phyloP scores from a whole-genome alignment of 2,888 invertebrate genomes.

The Drosophila hamatofila region DNA sequence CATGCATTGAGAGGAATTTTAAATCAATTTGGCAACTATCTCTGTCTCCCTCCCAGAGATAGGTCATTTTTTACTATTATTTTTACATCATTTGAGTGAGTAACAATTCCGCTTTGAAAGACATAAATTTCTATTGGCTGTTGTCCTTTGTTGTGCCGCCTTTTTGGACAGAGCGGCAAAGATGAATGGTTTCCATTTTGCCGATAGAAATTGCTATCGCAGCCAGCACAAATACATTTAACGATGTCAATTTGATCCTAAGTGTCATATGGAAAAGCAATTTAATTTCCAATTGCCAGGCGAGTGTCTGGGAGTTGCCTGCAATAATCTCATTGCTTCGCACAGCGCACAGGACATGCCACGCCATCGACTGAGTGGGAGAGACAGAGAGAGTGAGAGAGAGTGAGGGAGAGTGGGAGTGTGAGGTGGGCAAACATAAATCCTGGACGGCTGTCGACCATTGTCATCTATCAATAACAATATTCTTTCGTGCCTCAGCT shows the following conservation, averaged over 20 bases:
- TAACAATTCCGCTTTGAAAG: slow-evolving; percentile 29
- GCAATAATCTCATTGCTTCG: slow-evolving; percentile 32
- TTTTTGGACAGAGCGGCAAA: slow-evolving; percentile 32
- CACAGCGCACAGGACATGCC: neutral
- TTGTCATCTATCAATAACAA: slow-evolving; percentile 77
- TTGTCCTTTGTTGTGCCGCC: slow-evolving; percentile 25
- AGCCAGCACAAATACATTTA: slow-evolving; percentile 56
- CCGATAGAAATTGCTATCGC: slow-evolving; percentile 45
- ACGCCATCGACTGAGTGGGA: neutral
- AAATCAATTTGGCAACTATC: slow-evolving; percentile 33
- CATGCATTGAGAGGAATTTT: slow-evolving; percentile 1
- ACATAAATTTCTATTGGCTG: slow-evolving; percentile 44
- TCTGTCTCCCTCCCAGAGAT: neutral
- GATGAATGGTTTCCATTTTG: slow-evolving; percentile 62
- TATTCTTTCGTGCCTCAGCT: slow-evolving; percentile 62
- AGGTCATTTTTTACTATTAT: slow-evolving; percentile 37
- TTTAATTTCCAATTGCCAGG: slow-evolving; percentile 66
- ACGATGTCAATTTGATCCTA: slow-evolving; percentile 65
- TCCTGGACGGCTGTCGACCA: slow-evolving; percentile 43
- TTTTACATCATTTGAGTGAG: slow-evolving; percentile 47
- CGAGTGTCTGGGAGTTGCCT: slow-evolving; percentile 24
- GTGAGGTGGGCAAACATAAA: slow-evolving; percentile 44
- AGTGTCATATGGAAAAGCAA: slow-evolving; percentile 69
- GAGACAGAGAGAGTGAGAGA: neutral
- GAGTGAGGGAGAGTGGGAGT: neutral